Conservation (phyloP, 2,888 invertebrate species). For the Margaritifera margaritifera region DNA sequence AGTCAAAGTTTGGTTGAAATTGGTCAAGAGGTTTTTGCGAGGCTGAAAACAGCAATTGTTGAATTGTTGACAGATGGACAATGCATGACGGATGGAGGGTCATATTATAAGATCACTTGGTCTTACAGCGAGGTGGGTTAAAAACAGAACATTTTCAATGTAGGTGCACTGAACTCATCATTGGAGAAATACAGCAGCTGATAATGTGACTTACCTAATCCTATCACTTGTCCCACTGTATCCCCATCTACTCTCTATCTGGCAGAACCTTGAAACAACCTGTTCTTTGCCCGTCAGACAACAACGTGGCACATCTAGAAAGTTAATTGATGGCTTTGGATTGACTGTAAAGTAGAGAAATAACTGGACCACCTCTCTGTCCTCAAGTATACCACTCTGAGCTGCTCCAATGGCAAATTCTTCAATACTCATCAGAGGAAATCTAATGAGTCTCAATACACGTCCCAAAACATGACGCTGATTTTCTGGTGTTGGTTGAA, state of each 20-base stretch:
- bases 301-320: constrained; percentile 80
- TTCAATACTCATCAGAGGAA: constrained; percentile 88
- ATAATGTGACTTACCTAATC: constrained; percentile 77
- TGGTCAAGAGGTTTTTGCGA: too few relatives aligned
- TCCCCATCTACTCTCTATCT: constrained; percentile 87
- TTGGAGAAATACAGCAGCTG: neutral
- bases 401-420: constrained; percentile 83
- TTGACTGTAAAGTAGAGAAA: constrained; percentile 78
- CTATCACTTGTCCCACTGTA: constrained; percentile 88
- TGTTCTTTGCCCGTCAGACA: constrained; percentile 86
- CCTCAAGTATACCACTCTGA: constrained; percentile 82
- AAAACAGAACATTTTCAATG: neutral
- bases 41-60: too few relatives aligned
- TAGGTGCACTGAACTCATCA: neutral
- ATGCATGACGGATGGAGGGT: too few relatives aligned
- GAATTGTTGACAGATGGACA: too few relatives aligned
- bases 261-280: constrained; percentile 83
- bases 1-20: too few relatives aligned
- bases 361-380: constrained; percentile 82
- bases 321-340: constrained; percentile 84
- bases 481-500: constrained; percentile 80
- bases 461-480: constrained; percentile 81
- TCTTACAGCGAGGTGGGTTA: too few relatives aligned
- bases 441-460: constrained; percentile 83
- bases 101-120: too few relatives aligned